Evolutionary conservation across 1,140 invertebrate genomes (phyloP), one percentile per base, ranked within the genome.

Genomic region (Arctopsyche grandis): DNA sequence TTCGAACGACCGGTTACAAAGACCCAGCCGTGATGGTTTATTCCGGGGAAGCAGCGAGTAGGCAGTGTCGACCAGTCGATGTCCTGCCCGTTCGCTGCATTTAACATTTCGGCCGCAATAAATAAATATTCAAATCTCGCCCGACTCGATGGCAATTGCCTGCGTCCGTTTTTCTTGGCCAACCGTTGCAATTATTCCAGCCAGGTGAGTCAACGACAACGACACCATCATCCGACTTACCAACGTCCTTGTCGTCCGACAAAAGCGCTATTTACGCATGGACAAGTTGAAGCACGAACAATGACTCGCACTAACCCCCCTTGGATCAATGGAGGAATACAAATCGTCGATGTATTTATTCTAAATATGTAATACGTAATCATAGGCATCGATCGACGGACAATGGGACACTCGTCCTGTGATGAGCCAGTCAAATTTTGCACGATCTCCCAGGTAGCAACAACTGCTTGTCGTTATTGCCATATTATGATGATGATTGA

Each of bases 41-140:
- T 80, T 80, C 79, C 79, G 75, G 52, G 70, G 79, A 80, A 80
- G 46, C 66, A 24, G 48, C 26, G 60, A 60, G 12, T 21, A 21
- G 24, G 60, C n/a, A 26, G 26, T 26, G 29, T 38, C 29, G 29
- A 38, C 24, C 63, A 44, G 38, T 16, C 38, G 38, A 70, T 14
- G 38, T 16, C 69, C 22, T 14, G 69, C 60, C 12, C 12, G 38
- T 12, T 22, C 29, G 24, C 1, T 77, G 69, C 43, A 38, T 38
- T 38, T 38, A 16, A 63, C 58, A 76, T 80, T 80, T 80, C 69
- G 79, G 79, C 48, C 71, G 38, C 69, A 79, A 70, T 79, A 75
- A 76, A 80, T 77, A 78, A 78, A 79, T 79, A 80, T 80, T 80
- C 79, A 80, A 80, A 80, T 71, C 79, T 80, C 74, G 79, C 60